Evolutionary conservation across 2,113 vertebrate species (phyloP).

Genomic region (Notechis scutatus): DNA sequence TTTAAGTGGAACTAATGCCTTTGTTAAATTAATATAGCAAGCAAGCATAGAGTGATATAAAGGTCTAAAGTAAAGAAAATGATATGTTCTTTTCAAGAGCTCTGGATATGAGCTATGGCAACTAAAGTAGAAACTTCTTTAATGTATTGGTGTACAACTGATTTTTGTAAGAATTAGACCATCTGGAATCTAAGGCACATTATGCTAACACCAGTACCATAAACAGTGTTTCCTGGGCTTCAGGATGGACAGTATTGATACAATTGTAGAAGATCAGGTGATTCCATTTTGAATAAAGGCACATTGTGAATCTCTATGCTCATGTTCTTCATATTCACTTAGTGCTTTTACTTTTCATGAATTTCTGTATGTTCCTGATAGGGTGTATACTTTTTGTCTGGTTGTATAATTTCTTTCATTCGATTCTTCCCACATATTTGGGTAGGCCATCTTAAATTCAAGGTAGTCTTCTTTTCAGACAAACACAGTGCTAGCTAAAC

Average conservation of each 20-base stretch:
- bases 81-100: slow-evolving; percentile 34
- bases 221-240: background rate
- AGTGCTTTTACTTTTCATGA: background rate
- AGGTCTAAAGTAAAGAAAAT: slow-evolving; percentile 40
- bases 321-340: background rate
- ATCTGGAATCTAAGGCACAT: background rate
- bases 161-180: background rate
- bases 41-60: slow-evolving; percentile 45
- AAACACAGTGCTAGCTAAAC: background rate
- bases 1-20: slow-evolving; percentile 68
- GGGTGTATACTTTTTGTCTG: background rate
- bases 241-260: slow-evolving; percentile 7
- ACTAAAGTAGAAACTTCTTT: background rate
- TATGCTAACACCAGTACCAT: background rate
- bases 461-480: background rate
- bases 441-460: background rate
- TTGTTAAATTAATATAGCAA: slow-evolving; percentile 60
- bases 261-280: background rate
- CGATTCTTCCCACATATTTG: background rate
- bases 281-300: slow-evolving; percentile 14
- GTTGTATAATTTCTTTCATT: background rate
- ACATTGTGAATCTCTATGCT: background rate
- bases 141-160: background rate
- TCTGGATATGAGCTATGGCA: slow-evolving; percentile 13
- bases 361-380: background rate